phyloP scores from a whole-genome alignment of 2,797 vertebrate genomes.

The Hippocampus kuda region DNA sequence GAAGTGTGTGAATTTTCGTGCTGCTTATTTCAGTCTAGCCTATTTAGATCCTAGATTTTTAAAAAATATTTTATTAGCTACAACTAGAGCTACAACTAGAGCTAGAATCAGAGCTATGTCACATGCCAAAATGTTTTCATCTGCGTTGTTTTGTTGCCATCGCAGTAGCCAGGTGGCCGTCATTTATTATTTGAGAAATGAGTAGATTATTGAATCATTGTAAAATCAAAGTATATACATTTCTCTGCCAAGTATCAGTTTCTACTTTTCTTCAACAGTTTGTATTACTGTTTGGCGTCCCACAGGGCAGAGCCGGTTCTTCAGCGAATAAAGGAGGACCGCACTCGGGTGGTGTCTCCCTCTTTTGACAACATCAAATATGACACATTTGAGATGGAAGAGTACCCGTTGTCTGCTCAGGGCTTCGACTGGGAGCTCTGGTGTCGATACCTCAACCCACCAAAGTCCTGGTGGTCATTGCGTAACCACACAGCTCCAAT shows the following conservation, averaged over 20 bases:
- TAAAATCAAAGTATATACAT: background rate
- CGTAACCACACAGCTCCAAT: constrained; percentile 87
- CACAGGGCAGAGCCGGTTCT: constrained; percentile 89
- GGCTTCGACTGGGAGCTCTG: constrained; percentile 97
- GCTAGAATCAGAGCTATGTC: too few species aligned
- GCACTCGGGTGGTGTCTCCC: constrained; percentile 85
- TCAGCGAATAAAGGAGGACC: constrained; percentile 84
- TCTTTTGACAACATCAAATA: constrained; percentile 98
- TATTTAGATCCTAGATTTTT: too few species aligned
- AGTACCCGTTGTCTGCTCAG: constrained; percentile 88
- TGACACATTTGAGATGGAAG: constrained; percentile 91
- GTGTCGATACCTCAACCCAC: constrained; percentile 93
- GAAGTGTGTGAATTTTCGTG: background rate
- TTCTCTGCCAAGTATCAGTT: background rate
- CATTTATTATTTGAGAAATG: background rate
- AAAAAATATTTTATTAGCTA: too few species aligned
- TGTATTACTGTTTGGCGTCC: background rate
- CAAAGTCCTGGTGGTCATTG: constrained; percentile 89
- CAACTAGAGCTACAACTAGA: too few species aligned
- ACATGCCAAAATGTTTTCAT: background rate
- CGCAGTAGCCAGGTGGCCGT: too few species aligned
- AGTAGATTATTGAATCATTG: background rate
- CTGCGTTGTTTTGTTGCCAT: background rate
- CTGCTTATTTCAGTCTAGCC: background rate
- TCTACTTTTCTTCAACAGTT: background rate